phyloP scores from a whole-genome alignment of 2,888 invertebrate genomes.

The Campaea margaritaria region DNA sequence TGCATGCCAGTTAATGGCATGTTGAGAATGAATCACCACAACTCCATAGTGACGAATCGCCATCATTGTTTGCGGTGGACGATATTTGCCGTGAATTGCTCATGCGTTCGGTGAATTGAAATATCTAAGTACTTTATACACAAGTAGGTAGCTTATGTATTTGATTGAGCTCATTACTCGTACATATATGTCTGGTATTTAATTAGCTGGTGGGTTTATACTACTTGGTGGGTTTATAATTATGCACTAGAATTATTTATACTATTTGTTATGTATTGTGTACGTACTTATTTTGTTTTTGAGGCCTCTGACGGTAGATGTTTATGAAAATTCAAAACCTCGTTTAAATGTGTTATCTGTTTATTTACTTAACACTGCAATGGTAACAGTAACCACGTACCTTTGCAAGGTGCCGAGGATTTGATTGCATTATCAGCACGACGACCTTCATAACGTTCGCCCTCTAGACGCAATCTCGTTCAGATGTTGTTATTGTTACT shows the following conservation, averaged over 20 bases:
- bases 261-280: too few relatives aligned
- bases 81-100: conserved; percentile 36
- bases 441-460: conserved; percentile 18
- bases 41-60: conserved; percentile 50
- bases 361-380: conserved; percentile 2
- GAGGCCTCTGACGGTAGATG: too few relatives aligned
- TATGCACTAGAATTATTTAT: too few relatives aligned
- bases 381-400: conserved; percentile 1
- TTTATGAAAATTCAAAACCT: too few relatives aligned
- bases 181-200: too few relatives aligned
- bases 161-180: too few relatives aligned
- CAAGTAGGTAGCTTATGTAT: neutral
- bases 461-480: conserved; percentile 14
- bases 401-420: conserved; percentile 16
- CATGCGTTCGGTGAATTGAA: conserved; percentile 26
- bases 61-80: conserved; percentile 45
- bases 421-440: conserved; percentile 19
- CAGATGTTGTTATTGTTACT: neutral
- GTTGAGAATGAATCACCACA: conserved; percentile 42
- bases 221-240: too few relatives aligned
- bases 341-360: neutral
- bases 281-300: too few relatives aligned
- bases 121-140: neutral
- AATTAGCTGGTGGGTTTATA: too few relatives aligned
- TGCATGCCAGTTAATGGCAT: conserved; percentile 31